A percentile compares a stretch with the other conserved stretches of the same genome.
phyloP scores from a whole-genome alignment of 2,113 vertebrate genomes.

The Cephalopterus ornatus region DNA sequence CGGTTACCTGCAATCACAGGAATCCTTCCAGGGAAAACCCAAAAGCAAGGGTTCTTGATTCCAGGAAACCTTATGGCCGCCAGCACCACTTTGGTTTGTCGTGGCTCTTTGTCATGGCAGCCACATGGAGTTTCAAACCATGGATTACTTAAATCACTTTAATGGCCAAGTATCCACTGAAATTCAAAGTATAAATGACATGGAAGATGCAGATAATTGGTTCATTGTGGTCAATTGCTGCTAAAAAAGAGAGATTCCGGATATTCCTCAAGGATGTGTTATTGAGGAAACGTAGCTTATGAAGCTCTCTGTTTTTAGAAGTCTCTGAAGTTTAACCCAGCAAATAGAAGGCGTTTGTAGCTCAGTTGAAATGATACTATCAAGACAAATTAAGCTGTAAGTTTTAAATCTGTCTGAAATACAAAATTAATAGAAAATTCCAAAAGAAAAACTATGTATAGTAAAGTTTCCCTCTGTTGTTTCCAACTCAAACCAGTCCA shows the following conservation, averaged over 20 bases:
- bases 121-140: neutral
- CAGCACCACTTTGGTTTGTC: neutral
- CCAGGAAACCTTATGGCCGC: neutral
- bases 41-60: neutral
- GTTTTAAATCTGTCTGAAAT: neutral
- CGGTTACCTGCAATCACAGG: conserved; percentile 29
- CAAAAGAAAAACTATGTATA: neutral
- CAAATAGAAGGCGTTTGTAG: neutral
- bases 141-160: neutral
- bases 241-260: neutral
- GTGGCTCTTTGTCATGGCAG: neutral
- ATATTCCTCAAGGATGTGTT: neutral
- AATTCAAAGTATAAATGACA: neutral
- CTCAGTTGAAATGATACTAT: neutral
- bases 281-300: neutral
- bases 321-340: neutral
- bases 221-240: neutral
- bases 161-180: neutral
- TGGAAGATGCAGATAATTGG: neutral
- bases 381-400: neutral
- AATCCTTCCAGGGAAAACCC: neutral
- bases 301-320: neutral
- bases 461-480: neutral
- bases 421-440: neutral
- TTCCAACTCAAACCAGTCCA: neutral